Evolutionary conservation across 2,888 invertebrate species (phyloP), one percentile per base, ranked within the genome.

Genomic region (Mechanitis mazaeus): DNA sequence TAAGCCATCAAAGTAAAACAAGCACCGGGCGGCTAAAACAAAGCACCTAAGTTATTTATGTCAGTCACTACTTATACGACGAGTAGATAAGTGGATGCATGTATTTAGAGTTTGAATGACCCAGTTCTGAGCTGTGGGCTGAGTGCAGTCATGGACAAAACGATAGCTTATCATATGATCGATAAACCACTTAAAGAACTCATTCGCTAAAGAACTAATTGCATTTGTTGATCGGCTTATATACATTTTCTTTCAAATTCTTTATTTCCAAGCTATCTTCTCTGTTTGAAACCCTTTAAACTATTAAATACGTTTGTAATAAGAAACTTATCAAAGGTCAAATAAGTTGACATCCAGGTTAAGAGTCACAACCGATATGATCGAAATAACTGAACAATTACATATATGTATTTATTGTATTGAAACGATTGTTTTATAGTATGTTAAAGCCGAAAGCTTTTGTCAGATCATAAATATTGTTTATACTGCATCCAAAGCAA

Each of bases 91-190:
- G 65, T 65, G 59, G 61, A 63, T 66, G 60, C 69, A 68, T 75
- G 71, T 78, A 71, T 75, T 78, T 73, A 73, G 75, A 75, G 79
- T 80, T 83, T 80, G 72, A 78, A 75, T 81, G 85, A 72, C 85
- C 87, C 78, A 85, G 78, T 84, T 88, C 74, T 69, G 67, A 64
- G 65, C 70, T 67, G 66, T 70, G 68, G 68, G 56, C 69, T 57
- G 69, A 72, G 70, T 74, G 77, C 77, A 78, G 72, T 76, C 71
- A 68, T 70, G 72, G 70, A 73, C 71, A 70, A 67, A 66, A 71
- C 74, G 87, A 87, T 87, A 86, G 74, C 72, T 78, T 86, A 87
- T 87, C 85, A 71, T 69, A 61, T 77, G 81, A 87, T 87, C 87
- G 80, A 87, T 87, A 84, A 77, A 78, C 72, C 80, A 81, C 81